Percentiles rank a stretch among this genome's conserved stretches.
phyloP scores from a whole-genome alignment of 2,113 vertebrate species.

The Istiophorus platypterus region DNA sequence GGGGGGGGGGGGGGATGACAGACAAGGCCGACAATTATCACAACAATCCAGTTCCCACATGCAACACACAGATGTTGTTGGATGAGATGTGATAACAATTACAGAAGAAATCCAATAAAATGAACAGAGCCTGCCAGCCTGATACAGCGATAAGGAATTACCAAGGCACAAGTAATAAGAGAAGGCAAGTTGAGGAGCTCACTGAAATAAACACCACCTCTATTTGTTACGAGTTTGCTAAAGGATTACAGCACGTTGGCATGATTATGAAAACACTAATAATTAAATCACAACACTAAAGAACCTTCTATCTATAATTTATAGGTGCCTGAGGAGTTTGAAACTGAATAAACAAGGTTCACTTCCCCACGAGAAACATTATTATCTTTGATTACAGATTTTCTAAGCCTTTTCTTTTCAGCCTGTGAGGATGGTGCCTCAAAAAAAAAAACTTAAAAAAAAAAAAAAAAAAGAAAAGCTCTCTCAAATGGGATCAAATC shows the following conservation, averaged over 20 bases:
- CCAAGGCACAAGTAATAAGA: constrained; percentile 31
- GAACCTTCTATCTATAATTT: constrained; percentile 45
- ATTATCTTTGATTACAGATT: constrained; percentile 57
- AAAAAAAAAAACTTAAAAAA: constrained; percentile 43
- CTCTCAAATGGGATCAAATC: constrained; percentile 44
- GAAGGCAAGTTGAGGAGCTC: constrained; percentile 16
- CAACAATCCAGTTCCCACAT: neutral
- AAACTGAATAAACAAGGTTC: constrained; percentile 48
- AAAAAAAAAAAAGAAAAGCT: constrained; percentile 18
- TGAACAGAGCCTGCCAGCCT: constrained; percentile 13
- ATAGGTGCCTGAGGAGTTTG: constrained; percentile 41
- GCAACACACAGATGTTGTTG: constrained; percentile 16
- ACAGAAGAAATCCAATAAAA: constrained; percentile 24
- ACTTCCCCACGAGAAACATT: constrained; percentile 33
- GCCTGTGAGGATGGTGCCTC: constrained; percentile 6
- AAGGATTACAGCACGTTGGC: constrained; percentile 37
- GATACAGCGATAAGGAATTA: constrained; percentile 45
- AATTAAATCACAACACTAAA: constrained; percentile 40
- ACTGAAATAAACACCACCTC: constrained; percentile 37
- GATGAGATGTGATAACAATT: constrained; percentile 26
- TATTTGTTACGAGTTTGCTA: constrained; percentile 24
- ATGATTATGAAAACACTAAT: constrained; percentile 41
- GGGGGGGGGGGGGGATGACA: neutral
- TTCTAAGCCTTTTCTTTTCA: constrained; percentile 35
- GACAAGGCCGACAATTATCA: constrained; percentile 28